Conservation (phyloP, 2,888 invertebrate genomes). For the Eilema caniola region DNA sequence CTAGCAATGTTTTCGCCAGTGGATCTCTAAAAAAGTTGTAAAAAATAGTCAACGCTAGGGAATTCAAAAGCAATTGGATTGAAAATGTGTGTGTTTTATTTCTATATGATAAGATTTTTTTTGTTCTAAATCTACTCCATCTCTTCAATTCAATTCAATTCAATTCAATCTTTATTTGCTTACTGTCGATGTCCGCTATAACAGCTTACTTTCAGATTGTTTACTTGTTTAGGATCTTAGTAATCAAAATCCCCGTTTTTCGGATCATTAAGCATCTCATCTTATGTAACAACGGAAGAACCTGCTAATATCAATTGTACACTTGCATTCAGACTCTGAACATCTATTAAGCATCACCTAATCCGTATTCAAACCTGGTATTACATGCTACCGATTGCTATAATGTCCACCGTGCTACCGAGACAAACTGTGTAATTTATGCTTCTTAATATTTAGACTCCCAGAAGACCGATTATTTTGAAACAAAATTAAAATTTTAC, state of each 20-base stretch:
- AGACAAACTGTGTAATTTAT: not conserved
- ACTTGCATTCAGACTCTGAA: not conserved
- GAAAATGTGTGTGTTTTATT: conserved; percentile 31
- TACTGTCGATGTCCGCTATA: not conserved
- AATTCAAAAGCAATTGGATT: conserved; percentile 56
- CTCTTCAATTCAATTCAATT: too few species aligned
- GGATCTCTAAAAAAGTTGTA: conserved; percentile 73
- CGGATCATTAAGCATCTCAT: too few species aligned
- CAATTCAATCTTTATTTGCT: too few species aligned
- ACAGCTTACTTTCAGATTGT: not conserved
- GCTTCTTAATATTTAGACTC: conserved; percentile 10
- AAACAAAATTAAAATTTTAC: conserved; percentile 68
- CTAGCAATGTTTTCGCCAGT: conserved; percentile 67
- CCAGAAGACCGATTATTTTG: conserved; percentile 37
- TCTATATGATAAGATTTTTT: conserved; percentile 2
- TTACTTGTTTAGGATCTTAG: not conserved
- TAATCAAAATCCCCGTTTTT: not conserved
- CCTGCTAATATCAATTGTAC: not conserved
- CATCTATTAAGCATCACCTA: not conserved
- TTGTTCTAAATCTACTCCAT: not conserved
- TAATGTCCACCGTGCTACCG: not conserved
- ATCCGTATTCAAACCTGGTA: not conserved
- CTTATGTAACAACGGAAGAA: not conserved
- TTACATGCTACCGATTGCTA: not conserved
- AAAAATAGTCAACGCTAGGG: conserved; percentile 63